A percentile compares a stretch with the other conserved stretches of the same genome.
Conservation (phyloP, 2,888 invertebrate genomes). For the Suillia variegata region DNA sequence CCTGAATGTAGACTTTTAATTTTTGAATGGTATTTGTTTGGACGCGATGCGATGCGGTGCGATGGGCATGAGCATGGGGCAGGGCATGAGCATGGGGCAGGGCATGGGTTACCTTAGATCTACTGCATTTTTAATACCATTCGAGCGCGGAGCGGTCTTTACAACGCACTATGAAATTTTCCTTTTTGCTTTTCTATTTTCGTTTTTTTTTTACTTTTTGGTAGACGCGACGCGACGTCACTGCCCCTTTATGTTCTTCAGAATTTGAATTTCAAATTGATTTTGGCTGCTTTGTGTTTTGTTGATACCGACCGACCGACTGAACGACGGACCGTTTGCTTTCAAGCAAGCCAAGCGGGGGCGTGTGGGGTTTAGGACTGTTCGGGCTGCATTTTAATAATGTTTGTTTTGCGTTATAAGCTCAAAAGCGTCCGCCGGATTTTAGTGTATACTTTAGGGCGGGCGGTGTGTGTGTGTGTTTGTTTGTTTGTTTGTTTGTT, state of each 20-base stretch:
- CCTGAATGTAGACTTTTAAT: neutral
- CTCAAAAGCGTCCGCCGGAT: neutral
- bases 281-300: constrained; percentile 31
- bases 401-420: constrained; percentile 17
- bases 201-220: no score
- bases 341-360: neutral
- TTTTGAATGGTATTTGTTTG: neutral
- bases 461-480: no score
- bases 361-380: neutral
- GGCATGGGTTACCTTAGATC: neutral
- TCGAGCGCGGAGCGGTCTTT: neutral
- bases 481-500: no score
- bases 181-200: neutral
- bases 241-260: constrained; percentile 20
- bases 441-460: neutral
- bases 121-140: constrained; percentile 34
- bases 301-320: no score
- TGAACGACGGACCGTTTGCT: no score
- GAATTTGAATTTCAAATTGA: constrained; percentile 50
- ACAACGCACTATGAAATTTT: neutral
- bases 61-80: neutral
- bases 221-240: neutral
- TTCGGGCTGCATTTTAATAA: constrained; percentile 9
- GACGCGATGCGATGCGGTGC: no score
- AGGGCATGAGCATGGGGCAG: neutral